Evolutionary conservation across 2,888 invertebrate genomes (phyloP), one percentile per base, ranked within the genome.

Genomic region (Ephialtes manifestator): DNA sequence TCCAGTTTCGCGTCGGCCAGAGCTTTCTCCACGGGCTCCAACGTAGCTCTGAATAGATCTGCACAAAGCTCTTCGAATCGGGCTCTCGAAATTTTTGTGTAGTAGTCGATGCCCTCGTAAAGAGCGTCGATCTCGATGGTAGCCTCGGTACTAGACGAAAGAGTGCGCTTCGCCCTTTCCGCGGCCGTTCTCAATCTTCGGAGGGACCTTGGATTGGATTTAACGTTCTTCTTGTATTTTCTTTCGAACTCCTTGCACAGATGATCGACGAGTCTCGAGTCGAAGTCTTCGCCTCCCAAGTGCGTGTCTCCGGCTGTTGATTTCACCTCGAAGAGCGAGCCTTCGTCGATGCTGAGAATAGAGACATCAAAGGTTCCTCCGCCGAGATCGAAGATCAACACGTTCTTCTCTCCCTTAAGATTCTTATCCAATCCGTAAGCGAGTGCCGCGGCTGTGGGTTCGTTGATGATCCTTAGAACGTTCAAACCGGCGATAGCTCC

Each of bases 251-350:
- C 97, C 2, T 96, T 96, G 4, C 95, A 95, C 68, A 97, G 95
- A 90, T 96, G 96, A 88, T 95, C 96, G 67, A 97, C 96, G 87
- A 97, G 93, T 81, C 96, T 93, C 93, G 96, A 96, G 92, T 96
- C 94, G 80, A 94, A 94, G 86, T 94, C 94, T 83, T 94, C 94
- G 15, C 94, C 94, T 46, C 97, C 97, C 75, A 97, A 95, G 92
- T 97, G 98, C 8, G 97, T 98, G 92, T 98, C 97, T 53, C 97
- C 97, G 46, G 97, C 97, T 4, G 97, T 98, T 0, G 97, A 95
- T 92, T 96, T 96, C 2, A 97, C 98, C 94, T 97, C 97, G 91
- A 97, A 97, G 18, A 96, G 58, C 58, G 58, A 95, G 1, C 97
- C 95, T 93, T 97, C 97, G 91, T 97, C 97, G 91, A 98, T 97